phyloP scores from a whole-genome alignment of 2,797 vertebrate species.

The Pseudomugil tenellus region DNA sequence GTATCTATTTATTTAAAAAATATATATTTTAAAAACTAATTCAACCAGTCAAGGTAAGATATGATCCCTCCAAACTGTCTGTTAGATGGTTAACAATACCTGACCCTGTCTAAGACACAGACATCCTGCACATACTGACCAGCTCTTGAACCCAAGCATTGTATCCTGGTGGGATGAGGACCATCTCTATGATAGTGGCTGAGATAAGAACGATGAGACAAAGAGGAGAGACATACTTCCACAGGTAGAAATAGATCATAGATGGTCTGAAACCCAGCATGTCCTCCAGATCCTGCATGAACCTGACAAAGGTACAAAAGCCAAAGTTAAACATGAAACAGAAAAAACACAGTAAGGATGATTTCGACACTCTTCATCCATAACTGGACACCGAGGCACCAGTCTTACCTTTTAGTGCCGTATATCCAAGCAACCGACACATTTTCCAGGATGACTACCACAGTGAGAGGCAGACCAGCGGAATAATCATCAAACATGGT shows the following conservation, averaged over 20 bases:
- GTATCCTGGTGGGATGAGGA: constrained; percentile 91
- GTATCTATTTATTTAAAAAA: not conserved
- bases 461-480: constrained; percentile 90
- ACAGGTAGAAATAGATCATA: constrained; percentile 92
- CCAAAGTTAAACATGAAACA: not conserved
- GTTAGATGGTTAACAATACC: not conserved
- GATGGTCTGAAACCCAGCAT: constrained; percentile 93
- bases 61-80: not conserved
- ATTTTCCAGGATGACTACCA: constrained; percentile 95
- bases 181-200: constrained; percentile 90
- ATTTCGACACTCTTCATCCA: not conserved
- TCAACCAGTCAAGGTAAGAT: not conserved
- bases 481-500: constrained; percentile 98
- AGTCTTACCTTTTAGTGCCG: constrained; percentile 87
- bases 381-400: not conserved
- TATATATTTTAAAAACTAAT: not conserved
- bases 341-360: not conserved
- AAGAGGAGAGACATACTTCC: constrained; percentile 94
- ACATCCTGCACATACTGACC: constrained; percentile 80
- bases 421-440: constrained; percentile 94
- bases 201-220: constrained; percentile 91
- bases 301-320: constrained; percentile 76
- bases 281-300: constrained; percentile 96
- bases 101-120: not conserved
- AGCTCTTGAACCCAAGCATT: constrained; percentile 92